Evolutionary conservation across 2,888 invertebrate species (phyloP), one percentile per base, ranked within the genome.

Genomic region (Endotricha flammealis): DNA sequence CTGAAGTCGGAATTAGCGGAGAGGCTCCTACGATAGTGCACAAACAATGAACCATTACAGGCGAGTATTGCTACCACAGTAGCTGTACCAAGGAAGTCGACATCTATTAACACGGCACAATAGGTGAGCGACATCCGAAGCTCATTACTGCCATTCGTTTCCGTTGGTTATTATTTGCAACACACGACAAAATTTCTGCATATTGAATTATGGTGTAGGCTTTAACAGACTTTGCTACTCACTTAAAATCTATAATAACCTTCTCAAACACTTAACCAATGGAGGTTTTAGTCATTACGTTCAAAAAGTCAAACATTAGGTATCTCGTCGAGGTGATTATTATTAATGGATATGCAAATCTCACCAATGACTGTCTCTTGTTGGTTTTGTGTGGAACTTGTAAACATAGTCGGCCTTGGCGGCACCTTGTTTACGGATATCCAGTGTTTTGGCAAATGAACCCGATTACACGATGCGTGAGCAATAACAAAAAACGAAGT

Each of bases 111-210:
- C 79, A 67, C 51, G 63, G 76, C 79, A 86, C 85, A 86, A 86
- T 86, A 85, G 85, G 78, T 81, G 81, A 83, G 81, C 82, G 83
- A 83, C 80, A 85, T 86, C 85, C 85, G 85, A 85, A 83, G 80
- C 85, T 83, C 85, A 81, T 86, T 86, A 83, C 74, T 76, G 74
- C 64, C 61, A 62, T 74, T 72, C 76, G 66, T 82, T 85, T 86
- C 85, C 85, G 85, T 65, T 81, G 67, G 71, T 66, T 65, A 79
- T 83, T 80, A 79, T 83, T 80, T 71, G 75, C 76, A 74, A 80
- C 73, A 72, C 62, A 70, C 76, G 61, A 66, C 63, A 66, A 69
- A 72, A 69, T 65, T 61, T 60, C 66, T 60, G 51, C 55, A 69
- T 69, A 69, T 64, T 57, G 64, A 58, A 61, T 60, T 62, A 64